These are phyloP conservation scores for Eulemur macaco DNA, from an alignment of 2,113 vertebrate species.

Conservation along the genomic window DNA sequence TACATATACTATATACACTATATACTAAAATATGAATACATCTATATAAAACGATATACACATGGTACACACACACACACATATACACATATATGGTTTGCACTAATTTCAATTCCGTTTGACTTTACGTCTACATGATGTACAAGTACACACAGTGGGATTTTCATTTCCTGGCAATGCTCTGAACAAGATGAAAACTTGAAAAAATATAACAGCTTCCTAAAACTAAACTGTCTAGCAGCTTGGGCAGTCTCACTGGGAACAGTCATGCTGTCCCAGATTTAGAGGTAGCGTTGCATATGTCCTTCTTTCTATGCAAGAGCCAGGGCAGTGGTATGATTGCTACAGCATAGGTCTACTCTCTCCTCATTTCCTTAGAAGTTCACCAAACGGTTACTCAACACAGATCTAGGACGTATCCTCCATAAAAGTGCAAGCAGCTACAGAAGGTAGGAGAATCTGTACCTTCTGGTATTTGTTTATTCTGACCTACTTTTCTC, in stretches of 20 bases:
- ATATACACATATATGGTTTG: background rate
- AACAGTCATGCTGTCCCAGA: background rate
- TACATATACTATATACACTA: no score
- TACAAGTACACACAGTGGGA: rapidly evolving
- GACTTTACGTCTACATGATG: no score
- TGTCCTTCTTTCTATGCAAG: no score
- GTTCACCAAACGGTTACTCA: rapidly evolving
- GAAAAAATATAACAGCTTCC: background rate
- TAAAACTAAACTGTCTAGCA: background rate
- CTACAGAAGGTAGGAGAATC: background rate
- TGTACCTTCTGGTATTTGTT: background rate
- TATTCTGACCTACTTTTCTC: background rate
- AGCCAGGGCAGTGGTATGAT: rapidly evolving
- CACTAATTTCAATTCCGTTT: background rate
- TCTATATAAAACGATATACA: rapidly evolving
- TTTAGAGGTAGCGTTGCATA: rapidly evolving
- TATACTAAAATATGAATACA: background rate
- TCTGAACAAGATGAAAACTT: background rate
- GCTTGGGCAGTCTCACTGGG: rapidly evolving
- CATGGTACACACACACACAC: background rate
- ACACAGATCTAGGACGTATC: rapidly evolving
- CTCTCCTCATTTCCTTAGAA: background rate
- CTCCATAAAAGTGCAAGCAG: background rate
- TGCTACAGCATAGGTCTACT: background rate
- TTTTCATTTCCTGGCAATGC: background rate